phyloP scores from a whole-genome alignment of 2,797 vertebrate species.

The Corythornis leucogaster region DNA sequence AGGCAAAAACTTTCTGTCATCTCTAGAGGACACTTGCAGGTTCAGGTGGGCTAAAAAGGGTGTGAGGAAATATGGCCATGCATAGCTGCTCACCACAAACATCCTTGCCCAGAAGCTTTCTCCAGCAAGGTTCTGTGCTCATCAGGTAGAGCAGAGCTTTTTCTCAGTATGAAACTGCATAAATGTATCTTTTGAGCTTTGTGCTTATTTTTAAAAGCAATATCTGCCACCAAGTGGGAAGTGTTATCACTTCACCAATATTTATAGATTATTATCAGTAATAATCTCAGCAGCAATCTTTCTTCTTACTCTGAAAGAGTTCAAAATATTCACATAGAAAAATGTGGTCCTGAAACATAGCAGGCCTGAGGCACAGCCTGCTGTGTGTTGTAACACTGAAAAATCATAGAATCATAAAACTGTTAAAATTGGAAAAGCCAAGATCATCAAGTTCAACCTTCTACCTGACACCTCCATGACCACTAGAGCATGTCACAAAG shows the following conservation, averaged over 20 bases:
- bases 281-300: conserved; percentile 20
- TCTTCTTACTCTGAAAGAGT: not conserved
- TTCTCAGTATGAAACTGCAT: not conserved
- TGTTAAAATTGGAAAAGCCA: no score
- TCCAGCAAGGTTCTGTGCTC: not conserved
- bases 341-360: not conserved
- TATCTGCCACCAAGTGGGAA: conserved; percentile 77
- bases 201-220: conserved; percentile 51
- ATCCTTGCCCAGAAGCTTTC: not conserved
- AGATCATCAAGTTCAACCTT: no score
- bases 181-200: not conserved
- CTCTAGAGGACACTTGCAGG: accelerated
- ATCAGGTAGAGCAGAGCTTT: not conserved
- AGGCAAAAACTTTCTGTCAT: not conserved
- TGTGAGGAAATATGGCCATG: not conserved
- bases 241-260: conserved; percentile 65
- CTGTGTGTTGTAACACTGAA: not conserved
- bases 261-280: conserved; percentile 37
- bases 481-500: no score
- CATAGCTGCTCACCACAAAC: not conserved
- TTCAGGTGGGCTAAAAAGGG: not conserved
- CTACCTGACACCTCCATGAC: no score
- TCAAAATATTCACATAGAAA: not conserved
- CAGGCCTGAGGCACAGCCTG: not conserved
- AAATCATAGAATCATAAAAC: not conserved